Percentiles rank a stretch among this genome's conserved stretches.
These are phyloP conservation scores for Takifugu flavidus DNA, from an alignment of 2,113 vertebrate species.

Conservation along the genomic window DNA sequence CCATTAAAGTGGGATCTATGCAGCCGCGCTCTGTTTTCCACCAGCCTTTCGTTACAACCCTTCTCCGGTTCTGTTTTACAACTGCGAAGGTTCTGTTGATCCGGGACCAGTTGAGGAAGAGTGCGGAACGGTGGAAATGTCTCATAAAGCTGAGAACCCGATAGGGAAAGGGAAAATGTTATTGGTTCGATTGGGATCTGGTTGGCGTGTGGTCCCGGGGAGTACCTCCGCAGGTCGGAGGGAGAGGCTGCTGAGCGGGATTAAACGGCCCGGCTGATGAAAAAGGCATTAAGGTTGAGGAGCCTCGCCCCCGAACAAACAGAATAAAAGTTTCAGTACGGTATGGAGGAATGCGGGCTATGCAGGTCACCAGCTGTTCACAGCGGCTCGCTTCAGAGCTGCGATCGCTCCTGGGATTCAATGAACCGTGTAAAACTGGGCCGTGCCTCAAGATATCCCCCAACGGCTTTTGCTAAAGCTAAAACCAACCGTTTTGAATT, in stretches of 20 bases:
- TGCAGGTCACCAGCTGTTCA: slow-evolving; percentile 37
- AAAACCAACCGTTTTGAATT: no score
- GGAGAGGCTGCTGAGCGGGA: slow-evolving; percentile 35
- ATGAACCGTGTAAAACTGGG: slow-evolving; percentile 5
- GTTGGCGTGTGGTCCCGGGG: slow-evolving; percentile 42
- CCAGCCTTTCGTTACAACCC: background rate
- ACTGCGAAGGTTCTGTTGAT: slow-evolving; percentile 43
- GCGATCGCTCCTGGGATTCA: slow-evolving; percentile 17
- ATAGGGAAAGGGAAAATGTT: slow-evolving; percentile 48
- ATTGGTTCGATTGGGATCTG: slow-evolving; percentile 51
- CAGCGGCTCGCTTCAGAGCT: slow-evolving; percentile 18
- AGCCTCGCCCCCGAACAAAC: slow-evolving; percentile 47
- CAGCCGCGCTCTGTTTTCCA: slow-evolving; percentile 6
- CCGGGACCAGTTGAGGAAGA: slow-evolving; percentile 42
- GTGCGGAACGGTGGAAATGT: slow-evolving; percentile 49
- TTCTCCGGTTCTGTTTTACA: background rate
- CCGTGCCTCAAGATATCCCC: no score
- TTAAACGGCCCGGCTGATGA: slow-evolving; percentile 53
- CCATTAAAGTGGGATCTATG: slow-evolving; percentile 50
- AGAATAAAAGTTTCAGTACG: slow-evolving; percentile 48
- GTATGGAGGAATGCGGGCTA: slow-evolving; percentile 46
- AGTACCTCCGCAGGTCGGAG: slow-evolving; percentile 31
- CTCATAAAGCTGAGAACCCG: slow-evolving; percentile 46
- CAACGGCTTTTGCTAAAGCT: no score
- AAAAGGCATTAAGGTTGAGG: slow-evolving; percentile 43